Percentiles rank a stretch among this genome's conserved stretches.
phyloP scores from a whole-genome alignment of 2,797 vertebrate species.

The Lophotriccus pileatus region DNA sequence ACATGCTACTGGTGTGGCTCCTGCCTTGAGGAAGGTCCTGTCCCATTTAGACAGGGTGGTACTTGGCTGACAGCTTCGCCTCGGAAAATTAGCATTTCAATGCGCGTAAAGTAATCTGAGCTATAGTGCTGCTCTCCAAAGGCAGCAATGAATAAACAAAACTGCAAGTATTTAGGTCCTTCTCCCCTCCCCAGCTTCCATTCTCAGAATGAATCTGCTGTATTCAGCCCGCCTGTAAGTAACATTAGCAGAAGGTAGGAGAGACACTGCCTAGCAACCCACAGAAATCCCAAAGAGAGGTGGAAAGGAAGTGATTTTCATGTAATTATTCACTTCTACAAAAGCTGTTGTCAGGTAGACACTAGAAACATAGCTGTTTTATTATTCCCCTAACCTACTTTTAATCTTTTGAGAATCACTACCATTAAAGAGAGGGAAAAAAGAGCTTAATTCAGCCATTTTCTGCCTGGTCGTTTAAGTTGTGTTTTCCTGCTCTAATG shows the following conservation, averaged over 20 bases:
- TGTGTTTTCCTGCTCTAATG: constrained; percentile 63
- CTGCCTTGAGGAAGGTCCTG: constrained; percentile 18
- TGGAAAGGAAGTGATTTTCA: constrained; percentile 81
- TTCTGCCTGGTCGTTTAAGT: constrained; percentile 72
- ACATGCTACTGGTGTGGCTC: constrained; percentile 49
- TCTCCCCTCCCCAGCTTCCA: constrained; percentile 42
- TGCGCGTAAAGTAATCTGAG: constrained; percentile 54
- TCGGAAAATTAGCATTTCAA: constrained; percentile 75
- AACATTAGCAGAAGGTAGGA: constrained; percentile 74
- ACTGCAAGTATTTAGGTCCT: constrained; percentile 58
- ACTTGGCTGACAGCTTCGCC: constrained; percentile 14
- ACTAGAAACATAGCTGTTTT: constrained; percentile 78
- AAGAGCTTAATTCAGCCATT: constrained; percentile 77
- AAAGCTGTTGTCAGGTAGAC: constrained; percentile 81
- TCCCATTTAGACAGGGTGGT: constrained; percentile 52
- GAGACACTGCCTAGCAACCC: constrained; percentile 76
- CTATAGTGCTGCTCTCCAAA: constrained; percentile 49
- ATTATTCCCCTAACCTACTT: constrained; percentile 82
- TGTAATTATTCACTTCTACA: constrained; percentile 81
- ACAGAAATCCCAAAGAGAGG: constrained; percentile 73
- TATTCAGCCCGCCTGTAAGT: constrained; percentile 71
- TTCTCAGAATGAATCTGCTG: constrained; percentile 65
- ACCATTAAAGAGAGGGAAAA: constrained; percentile 57
- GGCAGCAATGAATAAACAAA: constrained; percentile 62
- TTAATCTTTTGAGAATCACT: constrained; percentile 74